Conservation (phyloP, 2,888 invertebrate genomes). For the Drosophila picticornis region DNA sequence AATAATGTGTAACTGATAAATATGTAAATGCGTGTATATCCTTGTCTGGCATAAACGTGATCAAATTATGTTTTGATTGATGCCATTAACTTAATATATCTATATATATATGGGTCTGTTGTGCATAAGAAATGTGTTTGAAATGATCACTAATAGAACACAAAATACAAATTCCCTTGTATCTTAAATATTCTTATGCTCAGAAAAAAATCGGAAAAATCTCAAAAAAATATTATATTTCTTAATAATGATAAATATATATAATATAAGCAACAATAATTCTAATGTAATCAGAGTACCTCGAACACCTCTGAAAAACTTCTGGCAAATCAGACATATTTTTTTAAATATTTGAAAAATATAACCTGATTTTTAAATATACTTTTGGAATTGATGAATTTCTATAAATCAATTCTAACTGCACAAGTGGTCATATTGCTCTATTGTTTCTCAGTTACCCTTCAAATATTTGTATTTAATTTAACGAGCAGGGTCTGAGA, state of each 20-base stretch:
- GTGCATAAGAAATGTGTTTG: background rate
- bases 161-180: background rate
- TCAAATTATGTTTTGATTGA: slow-evolving; percentile 59
- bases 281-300: background rate
- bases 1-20: slow-evolving; percentile 32
- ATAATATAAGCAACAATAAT: background rate
- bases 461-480: slow-evolving; percentile 25
- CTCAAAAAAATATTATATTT: no score
- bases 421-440: background rate
- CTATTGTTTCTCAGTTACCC: background rate
- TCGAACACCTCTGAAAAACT: background rate
- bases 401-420: background rate
- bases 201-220: no score
- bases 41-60: slow-evolving; percentile 57
- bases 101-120: background rate
- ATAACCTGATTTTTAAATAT: background rate
- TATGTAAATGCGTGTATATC: slow-evolving; percentile 38
- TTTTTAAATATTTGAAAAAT: background rate
- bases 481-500: background rate
- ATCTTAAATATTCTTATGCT: background rate
- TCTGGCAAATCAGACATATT: background rate
- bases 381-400: background rate
- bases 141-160: background rate
- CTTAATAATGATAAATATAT: background rate
- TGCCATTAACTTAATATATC: slow-evolving; percentile 1